phyloP scores from a whole-genome alignment of 1,140 invertebrate genomes.

The Lucilia sericata region DNA sequence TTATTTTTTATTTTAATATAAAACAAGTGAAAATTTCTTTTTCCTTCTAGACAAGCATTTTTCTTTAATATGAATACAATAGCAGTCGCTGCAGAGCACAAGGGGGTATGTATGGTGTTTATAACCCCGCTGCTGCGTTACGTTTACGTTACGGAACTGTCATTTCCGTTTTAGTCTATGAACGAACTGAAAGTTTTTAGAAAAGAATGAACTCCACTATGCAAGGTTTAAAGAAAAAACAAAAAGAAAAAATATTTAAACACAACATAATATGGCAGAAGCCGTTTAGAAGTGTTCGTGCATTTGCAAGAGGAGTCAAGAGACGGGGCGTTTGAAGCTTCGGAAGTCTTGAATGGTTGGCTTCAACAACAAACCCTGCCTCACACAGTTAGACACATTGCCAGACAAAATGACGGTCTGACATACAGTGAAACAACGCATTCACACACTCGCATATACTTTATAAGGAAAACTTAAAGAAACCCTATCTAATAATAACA shows the following conservation, averaged over 20 bases:
- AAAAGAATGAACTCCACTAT: background rate
- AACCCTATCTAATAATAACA: background rate
- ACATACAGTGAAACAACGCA: background rate
- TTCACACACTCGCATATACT: background rate
- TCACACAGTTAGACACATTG: background rate
- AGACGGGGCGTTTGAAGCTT: background rate
- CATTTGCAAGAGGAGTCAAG: background rate
- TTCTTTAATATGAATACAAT: background rate
- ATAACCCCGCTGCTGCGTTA: background rate
- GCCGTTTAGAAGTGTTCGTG: background rate
- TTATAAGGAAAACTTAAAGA: background rate
- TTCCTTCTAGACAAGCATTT: background rate
- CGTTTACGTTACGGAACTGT: slow-evolving; percentile 23
- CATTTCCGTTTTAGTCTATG: slow-evolving; percentile 24
- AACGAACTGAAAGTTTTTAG: background rate
- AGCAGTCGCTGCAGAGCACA: background rate
- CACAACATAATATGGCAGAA: background rate
- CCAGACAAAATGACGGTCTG: background rate
- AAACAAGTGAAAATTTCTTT: slow-evolving; percentile 8
- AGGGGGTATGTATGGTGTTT: background rate
- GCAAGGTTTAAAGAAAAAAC: background rate
- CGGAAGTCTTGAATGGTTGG: background rate
- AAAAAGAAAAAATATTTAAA: background rate
- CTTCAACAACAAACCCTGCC: background rate
- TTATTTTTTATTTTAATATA: background rate